phyloP scores from a whole-genome alignment of 2,113 vertebrate species.

The Eira barbara region DNA sequence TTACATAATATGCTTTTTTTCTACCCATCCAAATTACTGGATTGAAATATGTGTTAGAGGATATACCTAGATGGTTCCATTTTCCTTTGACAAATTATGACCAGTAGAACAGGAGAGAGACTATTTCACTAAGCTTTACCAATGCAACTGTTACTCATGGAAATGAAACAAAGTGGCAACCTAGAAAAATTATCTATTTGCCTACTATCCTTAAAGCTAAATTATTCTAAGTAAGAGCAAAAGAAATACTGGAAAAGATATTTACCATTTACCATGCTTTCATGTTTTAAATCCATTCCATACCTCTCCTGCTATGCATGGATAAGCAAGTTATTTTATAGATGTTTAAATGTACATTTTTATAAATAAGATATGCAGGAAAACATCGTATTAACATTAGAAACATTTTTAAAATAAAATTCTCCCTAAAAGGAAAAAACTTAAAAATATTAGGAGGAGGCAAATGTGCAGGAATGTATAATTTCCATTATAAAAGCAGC shows the following conservation, averaged over 20 bases:
- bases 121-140: not conserved
- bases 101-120: not conserved
- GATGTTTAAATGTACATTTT: not conserved
- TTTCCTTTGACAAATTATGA: not conserved
- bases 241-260: not conserved
- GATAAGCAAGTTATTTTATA: not conserved
- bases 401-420: not conserved
- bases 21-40: not conserved
- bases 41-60: not conserved
- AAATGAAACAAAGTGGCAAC: not conserved
- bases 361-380: not conserved
- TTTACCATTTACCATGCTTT: not conserved
- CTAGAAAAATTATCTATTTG: not conserved
- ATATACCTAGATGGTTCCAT: not conserved
- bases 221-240: not conserved
- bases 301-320: not conserved
- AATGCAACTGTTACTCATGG: not conserved
- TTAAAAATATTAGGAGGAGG: not conserved
- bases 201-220: not conserved
- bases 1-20: not conserved
- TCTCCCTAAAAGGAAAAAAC: not conserved
- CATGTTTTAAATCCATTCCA: not conserved
- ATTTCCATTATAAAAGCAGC: not conserved
- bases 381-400: not conserved
- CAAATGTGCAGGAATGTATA: not conserved